phyloP scores from a whole-genome alignment of 2,113 vertebrate species.

The Neogale vison region DNA sequence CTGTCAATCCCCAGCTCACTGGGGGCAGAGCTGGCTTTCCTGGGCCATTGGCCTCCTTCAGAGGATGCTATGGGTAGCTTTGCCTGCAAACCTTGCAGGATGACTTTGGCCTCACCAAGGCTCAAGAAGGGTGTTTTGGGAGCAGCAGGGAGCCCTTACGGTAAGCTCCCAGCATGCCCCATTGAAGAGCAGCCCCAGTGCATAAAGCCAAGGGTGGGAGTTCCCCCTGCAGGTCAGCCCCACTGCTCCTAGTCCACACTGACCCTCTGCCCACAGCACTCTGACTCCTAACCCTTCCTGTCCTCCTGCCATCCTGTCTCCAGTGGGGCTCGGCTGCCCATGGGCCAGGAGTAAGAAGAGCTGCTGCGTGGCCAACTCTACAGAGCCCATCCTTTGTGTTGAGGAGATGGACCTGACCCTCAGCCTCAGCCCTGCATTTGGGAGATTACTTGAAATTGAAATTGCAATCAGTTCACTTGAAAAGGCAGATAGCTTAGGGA shows the following conservation, averaged over 20 bases:
- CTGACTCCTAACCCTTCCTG: not conserved
- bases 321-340: not conserved
- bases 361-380: not conserved
- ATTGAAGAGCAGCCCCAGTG: not conserved
- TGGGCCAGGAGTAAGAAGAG: not conserved
- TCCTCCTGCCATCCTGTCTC: accelerated
- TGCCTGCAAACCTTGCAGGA: not conserved
- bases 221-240: not conserved
- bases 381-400: not conserved
- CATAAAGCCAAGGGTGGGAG: accelerated
- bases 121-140: not conserved
- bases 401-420: not conserved
- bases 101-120: not conserved
- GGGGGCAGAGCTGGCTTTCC: not conserved
- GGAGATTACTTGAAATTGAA: not conserved
- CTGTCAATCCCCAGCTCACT: too few relatives aligned
- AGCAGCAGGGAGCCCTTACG: not conserved
- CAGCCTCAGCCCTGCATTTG: not conserved
- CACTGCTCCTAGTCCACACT: not conserved
- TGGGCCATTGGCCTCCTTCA: not conserved
- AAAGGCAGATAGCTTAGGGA: not conserved
- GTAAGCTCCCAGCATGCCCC: not conserved
- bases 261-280: not conserved
- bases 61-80: not conserved
- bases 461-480: not conserved